Conservation (phyloP, 2,113 vertebrate species). For the Plectropomus leopardus region DNA sequence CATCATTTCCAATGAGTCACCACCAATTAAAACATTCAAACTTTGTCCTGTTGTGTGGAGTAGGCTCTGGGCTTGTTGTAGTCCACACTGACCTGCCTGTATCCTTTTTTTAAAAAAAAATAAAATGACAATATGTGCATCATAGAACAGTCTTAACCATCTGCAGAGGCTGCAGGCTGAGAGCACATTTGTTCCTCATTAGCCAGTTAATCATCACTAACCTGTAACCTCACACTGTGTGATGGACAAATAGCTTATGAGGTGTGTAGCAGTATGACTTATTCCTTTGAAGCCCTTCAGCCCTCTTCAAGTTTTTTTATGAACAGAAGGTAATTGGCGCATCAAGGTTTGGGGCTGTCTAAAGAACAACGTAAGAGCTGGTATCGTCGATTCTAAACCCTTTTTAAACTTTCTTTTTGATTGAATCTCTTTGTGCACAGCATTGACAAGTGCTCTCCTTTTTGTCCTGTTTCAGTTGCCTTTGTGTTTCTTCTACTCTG, state of each 20-base stretch:
- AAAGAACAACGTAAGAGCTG: neutral
- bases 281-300: constrained; percentile 25
- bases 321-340: constrained; percentile 33
- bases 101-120: constrained; percentile 16
- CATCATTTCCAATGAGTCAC: neutral
- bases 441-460: neutral
- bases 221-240: constrained; percentile 42
- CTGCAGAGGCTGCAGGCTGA: neutral
- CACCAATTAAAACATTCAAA: neutral
- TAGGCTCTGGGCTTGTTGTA: too few relatives aligned
- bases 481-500: constrained; percentile 7
- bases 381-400: neutral
- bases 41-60: neutral
- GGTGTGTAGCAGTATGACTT: constrained; percentile 5
- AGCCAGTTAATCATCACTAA: constrained; percentile 53
- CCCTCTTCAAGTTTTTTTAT: neutral
- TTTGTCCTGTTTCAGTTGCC: neutral
- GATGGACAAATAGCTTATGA: constrained; percentile 35
- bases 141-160: neutral
- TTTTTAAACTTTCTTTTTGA: neutral
- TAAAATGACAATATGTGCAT: constrained; percentile 6
- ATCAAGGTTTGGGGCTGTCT: neutral
- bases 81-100: neutral
- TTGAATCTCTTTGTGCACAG: neutral
- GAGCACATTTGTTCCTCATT: constrained; percentile 34